Percentiles rank a stretch among this genome's conserved stretches.
Evolutionary conservation across 2,888 invertebrate genomes (phyloP).

Genomic region (Calameuta filiformis): DNA sequence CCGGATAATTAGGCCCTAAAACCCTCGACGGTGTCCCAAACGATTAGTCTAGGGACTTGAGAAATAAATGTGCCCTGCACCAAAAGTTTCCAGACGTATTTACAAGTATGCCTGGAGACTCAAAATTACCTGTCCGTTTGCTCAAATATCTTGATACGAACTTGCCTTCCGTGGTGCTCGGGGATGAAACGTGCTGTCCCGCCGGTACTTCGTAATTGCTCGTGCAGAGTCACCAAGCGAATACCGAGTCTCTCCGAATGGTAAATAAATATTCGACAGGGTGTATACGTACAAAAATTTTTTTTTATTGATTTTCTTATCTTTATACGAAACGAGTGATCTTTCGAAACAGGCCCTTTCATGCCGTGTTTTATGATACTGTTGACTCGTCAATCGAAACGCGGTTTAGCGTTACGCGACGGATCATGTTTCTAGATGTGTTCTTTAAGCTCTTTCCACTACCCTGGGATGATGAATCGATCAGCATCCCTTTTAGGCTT

Average conservation of each 20-base stretch:
- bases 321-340: not conserved
- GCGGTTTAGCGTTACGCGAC: not conserved
- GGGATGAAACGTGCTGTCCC: not conserved
- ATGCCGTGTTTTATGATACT: not conserved
- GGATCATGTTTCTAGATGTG: not conserved
- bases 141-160: not conserved
- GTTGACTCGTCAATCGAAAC: not conserved
- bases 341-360: not conserved
- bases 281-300: not conserved
- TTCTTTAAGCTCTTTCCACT: not conserved
- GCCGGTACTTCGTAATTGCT: not conserved
- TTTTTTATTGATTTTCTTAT: not conserved
- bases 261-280: not conserved
- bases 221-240: not conserved
- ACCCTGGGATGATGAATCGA: not conserved
- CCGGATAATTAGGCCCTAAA: constrained; percentile 8
- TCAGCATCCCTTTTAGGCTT: not conserved
- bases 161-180: not conserved
- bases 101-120: not conserved
- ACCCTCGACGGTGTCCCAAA: not conserved
- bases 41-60: not conserved
- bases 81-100: not conserved
- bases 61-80: not conserved
- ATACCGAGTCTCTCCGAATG: not conserved
- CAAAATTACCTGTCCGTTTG: not conserved